Base-by-base conservation (phyloP, 92 coral and sea anemone genomes). In the Epizoanthus fatuus region DNA sequence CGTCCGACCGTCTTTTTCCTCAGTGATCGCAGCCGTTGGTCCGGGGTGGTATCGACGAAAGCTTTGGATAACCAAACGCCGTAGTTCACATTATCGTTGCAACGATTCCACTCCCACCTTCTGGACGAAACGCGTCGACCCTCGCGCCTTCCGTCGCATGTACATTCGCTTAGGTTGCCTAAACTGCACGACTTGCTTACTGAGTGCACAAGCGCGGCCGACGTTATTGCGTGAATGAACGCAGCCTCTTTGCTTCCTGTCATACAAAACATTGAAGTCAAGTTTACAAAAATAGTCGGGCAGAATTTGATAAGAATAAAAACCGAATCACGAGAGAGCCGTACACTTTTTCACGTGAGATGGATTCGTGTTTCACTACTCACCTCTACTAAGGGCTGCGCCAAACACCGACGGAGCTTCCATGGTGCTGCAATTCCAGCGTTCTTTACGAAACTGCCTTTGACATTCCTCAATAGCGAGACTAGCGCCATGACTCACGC, bases 161-260 rank as follows among this genome's bases (percentile, higher is more conserved):
- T 88, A 69, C 99, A 96, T 44, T 96, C 98, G 15, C 93, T 81
- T 25, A 96, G 94, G 67, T 94, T 91, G n/a, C 99, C 99, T 25
- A 80, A 85, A 45, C 96, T 89, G 84, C 99, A 96, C 0, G 99
- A 93, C 84, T 83, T 91, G 83, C 96, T 94, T 59, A 93, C 99
- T 17, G 99, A 98, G 80, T 96, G 98, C 20, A 93, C 99, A 39
- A 96, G 96, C 35, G 98, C 99, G 35, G 99, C 99, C n/a, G 99
- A 92, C 3, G 98, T 95, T 45, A 97, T 86, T 25, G 99, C 99
- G 88, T 97, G 93, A 35, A 97, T 91, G 68, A 93, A 97, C n/a
- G 98, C 99, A 2, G 99, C 82, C 88, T 97, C 99, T 37, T 87
- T 94, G 90, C 98, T 93, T 75, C 97, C 99, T 97, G 96, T 74